Base-by-base conservation (phyloP, 1,140 invertebrate species). In the Hesperophylax magnus region DNA sequence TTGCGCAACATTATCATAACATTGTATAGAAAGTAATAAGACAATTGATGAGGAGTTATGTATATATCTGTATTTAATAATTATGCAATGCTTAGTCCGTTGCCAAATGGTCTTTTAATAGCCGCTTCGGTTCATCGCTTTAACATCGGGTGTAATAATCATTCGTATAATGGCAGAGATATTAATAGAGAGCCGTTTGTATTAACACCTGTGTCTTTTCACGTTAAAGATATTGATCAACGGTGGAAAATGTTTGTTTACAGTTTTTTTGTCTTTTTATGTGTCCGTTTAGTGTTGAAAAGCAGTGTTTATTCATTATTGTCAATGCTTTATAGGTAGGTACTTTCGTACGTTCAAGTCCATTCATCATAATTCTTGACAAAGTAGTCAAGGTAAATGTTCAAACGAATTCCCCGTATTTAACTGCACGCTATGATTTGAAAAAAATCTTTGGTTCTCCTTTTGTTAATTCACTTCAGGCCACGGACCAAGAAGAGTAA, bases 201-300 rank as follows among this genome's bases (percentile, higher is more conserved):
- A 24, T 54, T 56, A 53, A 61, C 74, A 77, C 74, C 74, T 77
- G 74, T 60, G 74, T 60, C 74, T 56, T 77, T 77, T 60, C 56
- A 61, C 34, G 67, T 22, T 24, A 47, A 47, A 71, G 34, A 71
- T 71, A 71, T 71, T 47, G 67, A 71, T 71, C 67, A 20, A 47
- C 39, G 34, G n/a, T 17, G 39, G 39, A 47, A 47, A 47, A 65
- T 58, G 56, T 58, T 18, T 58, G 56, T n/a, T 11, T 11, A 31
- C 15, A 65, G 18, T 65, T 65, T 65, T 63, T 47, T 47, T 47
- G 39, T 47, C 56, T 58, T n/a, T 47, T 65, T 65, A 27, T 31
- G 61, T 24, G 61, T 18, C 61, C 15, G 17, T 65, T 65, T 65
- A 17, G 15, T 27, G 18, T 24, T 65, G 20, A 65, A 58, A 58